Evolutionary conservation across 2,888 invertebrate genomes (phyloP).

Genomic region (Andrena chrysosceles): DNA sequence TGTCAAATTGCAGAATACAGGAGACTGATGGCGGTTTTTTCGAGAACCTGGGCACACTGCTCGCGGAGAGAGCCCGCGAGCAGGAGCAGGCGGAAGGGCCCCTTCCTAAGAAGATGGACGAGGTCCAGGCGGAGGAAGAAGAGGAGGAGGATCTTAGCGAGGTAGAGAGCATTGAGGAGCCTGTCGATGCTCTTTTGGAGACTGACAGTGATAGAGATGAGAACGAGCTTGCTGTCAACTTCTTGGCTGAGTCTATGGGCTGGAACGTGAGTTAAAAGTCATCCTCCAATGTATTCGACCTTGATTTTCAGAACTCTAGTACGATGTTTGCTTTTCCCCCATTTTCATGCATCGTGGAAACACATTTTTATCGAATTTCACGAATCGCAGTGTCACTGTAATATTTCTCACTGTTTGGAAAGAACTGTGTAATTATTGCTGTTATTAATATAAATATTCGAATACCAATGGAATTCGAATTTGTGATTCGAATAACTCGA

Average conservation of each 20-base stretch:
- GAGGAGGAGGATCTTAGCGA: constrained; percentile 73
- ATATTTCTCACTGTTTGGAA: too few species aligned
- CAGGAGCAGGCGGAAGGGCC: constrained; percentile 79
- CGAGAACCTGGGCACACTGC: constrained; percentile 92
- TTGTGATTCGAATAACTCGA: too few species aligned
- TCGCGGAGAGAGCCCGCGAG: constrained; percentile 83
- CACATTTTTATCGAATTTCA: constrained; percentile 14
- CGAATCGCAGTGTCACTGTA: too few species aligned
- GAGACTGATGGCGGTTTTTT: constrained; percentile 94
- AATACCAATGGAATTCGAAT: too few species aligned
- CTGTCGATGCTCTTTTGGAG: constrained; percentile 87
- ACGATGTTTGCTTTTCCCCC: too few species aligned
- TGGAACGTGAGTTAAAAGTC: constrained; percentile 90
- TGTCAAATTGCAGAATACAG: constrained; percentile 88
- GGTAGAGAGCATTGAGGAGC: constrained; percentile 75
- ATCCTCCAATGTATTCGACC: background rate
- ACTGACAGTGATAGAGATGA: constrained; percentile 90
- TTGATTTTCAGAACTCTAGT: background rate
- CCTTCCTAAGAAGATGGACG: constrained; percentile 78
- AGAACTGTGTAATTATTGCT: too few species aligned
- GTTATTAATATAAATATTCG: too few species aligned
- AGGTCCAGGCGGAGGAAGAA: constrained; percentile 84
- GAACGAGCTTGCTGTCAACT: constrained; percentile 87
- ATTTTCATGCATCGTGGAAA: background rate
- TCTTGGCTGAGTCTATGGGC: constrained; percentile 88